Conservation (phyloP, 1,140 invertebrate species). For the Galleria mellonella region DNA sequence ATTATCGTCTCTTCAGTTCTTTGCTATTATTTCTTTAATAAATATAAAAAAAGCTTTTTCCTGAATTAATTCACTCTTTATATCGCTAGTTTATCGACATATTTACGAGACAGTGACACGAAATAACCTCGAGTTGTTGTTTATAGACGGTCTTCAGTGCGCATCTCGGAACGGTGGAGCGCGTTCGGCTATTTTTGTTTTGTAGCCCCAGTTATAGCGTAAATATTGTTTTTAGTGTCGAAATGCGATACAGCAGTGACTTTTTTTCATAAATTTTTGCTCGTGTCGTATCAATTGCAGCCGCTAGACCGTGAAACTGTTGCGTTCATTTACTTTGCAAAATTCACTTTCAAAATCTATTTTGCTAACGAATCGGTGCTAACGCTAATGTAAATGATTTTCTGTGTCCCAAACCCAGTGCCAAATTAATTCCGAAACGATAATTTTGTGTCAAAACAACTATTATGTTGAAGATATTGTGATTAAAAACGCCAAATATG, state of each 20-base stretch:
- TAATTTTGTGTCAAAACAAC: neutral
- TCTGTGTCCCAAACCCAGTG: constrained; percentile 27
- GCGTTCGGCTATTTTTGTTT: constrained; percentile 58
- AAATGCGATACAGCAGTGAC: constrained; percentile 39
- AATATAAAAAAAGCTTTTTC: constrained; percentile 41
- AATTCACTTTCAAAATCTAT: constrained; percentile 24
- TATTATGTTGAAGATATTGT: no score
- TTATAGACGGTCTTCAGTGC: constrained; percentile 1
- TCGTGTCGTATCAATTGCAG: constrained; percentile 12
- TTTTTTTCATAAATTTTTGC: constrained; percentile 30
- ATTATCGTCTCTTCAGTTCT: constrained; percentile 42
- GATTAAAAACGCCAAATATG: neutral
- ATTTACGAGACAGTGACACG: constrained; percentile 24
- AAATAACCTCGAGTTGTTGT: constrained; percentile 3
- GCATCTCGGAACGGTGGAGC: constrained; percentile 6
- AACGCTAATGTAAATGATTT: constrained; percentile 18
- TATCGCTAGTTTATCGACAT: constrained; percentile 18
- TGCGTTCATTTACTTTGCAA: constrained; percentile 20
- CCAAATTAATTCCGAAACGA: constrained; percentile 9
- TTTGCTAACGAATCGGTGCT: constrained; percentile 18
- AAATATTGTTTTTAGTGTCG: constrained; percentile 64
- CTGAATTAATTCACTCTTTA: constrained; percentile 43
- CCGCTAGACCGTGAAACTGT: constrained; percentile 31
- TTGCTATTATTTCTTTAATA: constrained; percentile 43
- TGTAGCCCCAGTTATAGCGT: constrained; percentile 48